These are phyloP conservation scores for Thereuonema tuberculata DNA, from an alignment of 1,140 invertebrate genomes.

Conservation along the genomic window DNA sequence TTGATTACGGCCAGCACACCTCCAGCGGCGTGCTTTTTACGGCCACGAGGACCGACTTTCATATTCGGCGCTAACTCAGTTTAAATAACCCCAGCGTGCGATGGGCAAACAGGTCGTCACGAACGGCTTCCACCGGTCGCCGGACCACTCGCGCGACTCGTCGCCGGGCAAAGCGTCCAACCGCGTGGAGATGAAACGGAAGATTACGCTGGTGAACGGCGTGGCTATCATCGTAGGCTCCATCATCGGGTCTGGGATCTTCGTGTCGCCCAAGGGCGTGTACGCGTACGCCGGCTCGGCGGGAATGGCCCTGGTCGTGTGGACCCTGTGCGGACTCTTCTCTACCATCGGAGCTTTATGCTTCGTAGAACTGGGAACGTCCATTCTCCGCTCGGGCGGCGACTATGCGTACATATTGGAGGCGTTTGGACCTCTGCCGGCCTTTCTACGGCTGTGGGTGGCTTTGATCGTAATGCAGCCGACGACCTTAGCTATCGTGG, in stretches of 20 bases:
- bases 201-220: slow-evolving; percentile 68
- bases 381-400: slow-evolving; percentile 55
- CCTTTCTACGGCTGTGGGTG: slow-evolving; percentile 77
- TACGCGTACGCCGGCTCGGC: slow-evolving; percentile 34
- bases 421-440: slow-evolving; percentile 75
- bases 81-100: no score
- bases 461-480: slow-evolving; percentile 70
- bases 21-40: no score
- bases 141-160: no score
- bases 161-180: not conserved
- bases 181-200: slow-evolving; percentile 52
- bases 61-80: no score
- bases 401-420: slow-evolving; percentile 78
- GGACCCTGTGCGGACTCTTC: slow-evolving; percentile 54
- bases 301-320: slow-evolving; percentile 41
- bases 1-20: no score
- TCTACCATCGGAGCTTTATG: slow-evolving; percentile 62
- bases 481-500: slow-evolving; percentile 66
- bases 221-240: slow-evolving; percentile 74
- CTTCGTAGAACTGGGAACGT: slow-evolving; percentile 72
- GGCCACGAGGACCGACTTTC: no score
- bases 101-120: no score
- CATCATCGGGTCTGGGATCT: slow-evolving; percentile 66
- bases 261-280: slow-evolving; percentile 57
- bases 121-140: no score